These are phyloP conservation scores for Hipposideros armiger DNA, from an alignment of 2,113 vertebrate species.

Conservation along the genomic window DNA sequence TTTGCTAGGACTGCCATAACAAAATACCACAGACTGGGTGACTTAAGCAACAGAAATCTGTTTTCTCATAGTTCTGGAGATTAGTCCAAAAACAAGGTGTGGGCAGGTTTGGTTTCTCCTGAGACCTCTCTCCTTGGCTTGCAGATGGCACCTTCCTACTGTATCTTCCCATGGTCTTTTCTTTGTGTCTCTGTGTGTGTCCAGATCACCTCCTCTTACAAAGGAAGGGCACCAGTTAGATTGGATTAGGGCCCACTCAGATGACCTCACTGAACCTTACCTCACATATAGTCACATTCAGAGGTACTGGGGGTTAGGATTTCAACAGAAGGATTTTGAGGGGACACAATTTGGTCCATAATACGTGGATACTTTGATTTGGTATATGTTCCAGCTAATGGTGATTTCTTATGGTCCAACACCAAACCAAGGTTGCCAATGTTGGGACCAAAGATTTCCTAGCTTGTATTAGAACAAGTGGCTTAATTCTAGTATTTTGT, in stretches of 20 bases:
- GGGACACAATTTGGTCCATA: background rate
- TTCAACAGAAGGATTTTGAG: conserved; percentile 7
- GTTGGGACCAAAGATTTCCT: background rate
- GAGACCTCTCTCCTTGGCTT: background rate
- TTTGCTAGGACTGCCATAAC: background rate
- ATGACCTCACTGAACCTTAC: background rate
- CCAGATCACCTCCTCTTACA: background rate
- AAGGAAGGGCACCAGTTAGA: background rate
- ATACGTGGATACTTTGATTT: background rate
- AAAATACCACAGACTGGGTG: background rate
- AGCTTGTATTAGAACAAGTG: conserved; percentile 1
- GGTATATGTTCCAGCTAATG: background rate
- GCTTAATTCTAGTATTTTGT: conserved; percentile 41
- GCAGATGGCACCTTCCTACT: background rate
- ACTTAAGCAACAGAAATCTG: background rate
- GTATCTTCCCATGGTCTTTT: background rate
- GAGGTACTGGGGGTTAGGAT: background rate
- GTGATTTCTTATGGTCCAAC: background rate
- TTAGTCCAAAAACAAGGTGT: background rate
- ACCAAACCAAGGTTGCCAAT: background rate
- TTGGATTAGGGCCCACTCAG: background rate
- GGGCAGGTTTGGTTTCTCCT: background rate
- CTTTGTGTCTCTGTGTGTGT: background rate
- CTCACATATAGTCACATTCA: background rate
- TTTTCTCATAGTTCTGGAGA: background rate